A percentile compares a stretch with the other conserved stretches of the same genome.
phyloP scores from a whole-genome alignment of 2,113 vertebrate genomes.

The Cavia aperea region DNA sequence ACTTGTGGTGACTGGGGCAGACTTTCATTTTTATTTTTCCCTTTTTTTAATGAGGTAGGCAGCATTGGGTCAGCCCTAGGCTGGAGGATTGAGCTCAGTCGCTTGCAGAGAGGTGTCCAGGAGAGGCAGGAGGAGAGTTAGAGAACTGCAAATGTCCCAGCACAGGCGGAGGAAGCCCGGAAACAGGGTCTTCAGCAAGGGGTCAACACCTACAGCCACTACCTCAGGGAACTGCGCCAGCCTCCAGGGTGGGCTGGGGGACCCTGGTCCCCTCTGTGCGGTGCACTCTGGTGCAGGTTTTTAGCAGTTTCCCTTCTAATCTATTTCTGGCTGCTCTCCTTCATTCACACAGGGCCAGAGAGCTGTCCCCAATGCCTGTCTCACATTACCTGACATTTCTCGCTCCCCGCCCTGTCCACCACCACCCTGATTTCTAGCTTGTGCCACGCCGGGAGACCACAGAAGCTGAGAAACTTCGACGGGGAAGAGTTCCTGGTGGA shows the following conservation, averaged over 20 bases:
- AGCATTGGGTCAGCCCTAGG: not conserved
- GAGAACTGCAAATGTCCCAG: not conserved
- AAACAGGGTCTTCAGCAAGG: not conserved
- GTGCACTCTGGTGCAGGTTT: not conserved
- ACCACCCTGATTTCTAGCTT: not conserved
- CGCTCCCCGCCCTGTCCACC: not conserved
- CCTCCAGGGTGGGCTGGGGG: not conserved
- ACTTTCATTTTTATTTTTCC: not conserved
- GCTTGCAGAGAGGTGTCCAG: not conserved
- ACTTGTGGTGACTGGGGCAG: not conserved
- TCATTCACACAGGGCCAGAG: not conserved
- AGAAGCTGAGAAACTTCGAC: not conserved
- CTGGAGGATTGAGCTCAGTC: not conserved
- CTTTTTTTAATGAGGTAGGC: not conserved
- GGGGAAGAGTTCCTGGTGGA: not conserved
- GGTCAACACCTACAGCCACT: not conserved
- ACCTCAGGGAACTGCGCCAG: not conserved
- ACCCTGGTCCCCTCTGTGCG: not conserved
- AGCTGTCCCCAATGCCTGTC: not conserved
- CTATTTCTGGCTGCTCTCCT: not conserved
- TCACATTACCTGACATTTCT: not conserved
- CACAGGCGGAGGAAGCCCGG: not conserved
- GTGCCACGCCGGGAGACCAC: too few relatives aligned
- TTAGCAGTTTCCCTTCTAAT: not conserved
- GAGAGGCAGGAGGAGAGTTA: not conserved